phyloP scores from a whole-genome alignment of 2,888 invertebrate species.

The Drosophila kuntzei region DNA sequence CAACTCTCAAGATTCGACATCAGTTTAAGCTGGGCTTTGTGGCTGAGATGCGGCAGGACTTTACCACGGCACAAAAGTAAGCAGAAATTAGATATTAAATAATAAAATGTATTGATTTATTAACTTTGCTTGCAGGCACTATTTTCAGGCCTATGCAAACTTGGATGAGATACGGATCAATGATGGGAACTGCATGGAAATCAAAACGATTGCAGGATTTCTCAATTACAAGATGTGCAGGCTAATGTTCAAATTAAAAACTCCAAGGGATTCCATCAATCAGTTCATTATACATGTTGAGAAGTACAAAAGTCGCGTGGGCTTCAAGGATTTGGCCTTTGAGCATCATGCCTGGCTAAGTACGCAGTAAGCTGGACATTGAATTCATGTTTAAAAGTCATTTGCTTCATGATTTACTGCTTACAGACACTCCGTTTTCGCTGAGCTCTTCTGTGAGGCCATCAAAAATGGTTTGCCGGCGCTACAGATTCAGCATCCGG shows the following conservation, averaged over 20 bases:
- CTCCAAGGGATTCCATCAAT: constrained; percentile 96
- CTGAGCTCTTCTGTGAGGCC: constrained; percentile 98
- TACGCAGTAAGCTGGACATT: constrained; percentile 90
- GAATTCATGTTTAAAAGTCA: not conserved
- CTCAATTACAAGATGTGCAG: constrained; percentile 98
- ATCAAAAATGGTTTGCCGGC: constrained; percentile 96
- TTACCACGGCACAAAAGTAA: constrained; percentile 92
- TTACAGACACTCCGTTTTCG: constrained; percentile 91
- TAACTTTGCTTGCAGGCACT: constrained; percentile 87
- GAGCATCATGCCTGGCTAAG: constrained; percentile 98
- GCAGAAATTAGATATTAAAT: not conserved
- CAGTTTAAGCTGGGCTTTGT: constrained; percentile 98
- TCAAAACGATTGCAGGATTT: constrained; percentile 97
- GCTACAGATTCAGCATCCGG: constrained; percentile 98
- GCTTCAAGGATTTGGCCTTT: constrained; percentile 94
- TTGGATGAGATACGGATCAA: constrained; percentile 94
- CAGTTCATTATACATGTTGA: constrained; percentile 97
- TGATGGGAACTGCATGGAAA: constrained; percentile 96
- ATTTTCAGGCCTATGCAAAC: constrained; percentile 95
- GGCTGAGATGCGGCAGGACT: constrained; percentile 96
- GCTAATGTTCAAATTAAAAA: constrained; percentile 94
- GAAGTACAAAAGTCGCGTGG: constrained; percentile 92
- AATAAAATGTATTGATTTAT: constrained; percentile 28
- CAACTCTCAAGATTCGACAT: constrained; percentile 96
- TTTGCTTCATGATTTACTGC: not conserved